Percentiles rank a stretch among this genome's conserved stretches.
Conservation (phyloP, 53 echinoderm and acorn worm species). For the Arbacia lixula region DNA sequence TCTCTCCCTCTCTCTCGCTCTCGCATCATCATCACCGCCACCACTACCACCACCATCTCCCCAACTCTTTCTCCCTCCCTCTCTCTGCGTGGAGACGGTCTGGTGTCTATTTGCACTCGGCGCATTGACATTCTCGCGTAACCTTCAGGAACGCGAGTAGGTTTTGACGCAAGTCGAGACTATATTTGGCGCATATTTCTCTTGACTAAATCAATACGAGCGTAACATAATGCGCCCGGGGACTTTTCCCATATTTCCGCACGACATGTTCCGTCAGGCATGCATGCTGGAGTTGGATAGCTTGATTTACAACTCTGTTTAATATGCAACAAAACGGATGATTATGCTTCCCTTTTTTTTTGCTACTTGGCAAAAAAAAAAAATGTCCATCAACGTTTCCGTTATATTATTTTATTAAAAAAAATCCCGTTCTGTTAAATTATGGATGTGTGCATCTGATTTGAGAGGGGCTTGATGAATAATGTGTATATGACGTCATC, state of each 20-base stretch:
- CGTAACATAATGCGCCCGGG: conserved; percentile 19
- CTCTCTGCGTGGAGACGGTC: not conserved
- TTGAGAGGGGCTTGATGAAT: too few relatives aligned
- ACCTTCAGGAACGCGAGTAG: conserved; percentile 16
- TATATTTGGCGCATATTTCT: conserved; percentile 36
- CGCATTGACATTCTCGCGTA: too few relatives aligned
- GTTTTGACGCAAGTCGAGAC: conserved; percentile 31
- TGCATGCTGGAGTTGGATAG: too few relatives aligned
- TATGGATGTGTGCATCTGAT: too few relatives aligned
- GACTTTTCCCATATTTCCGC: not conserved
- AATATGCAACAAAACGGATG: too few relatives aligned
- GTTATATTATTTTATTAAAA: too few relatives aligned
- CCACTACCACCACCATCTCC: not conserved
- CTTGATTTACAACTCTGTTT: too few relatives aligned
- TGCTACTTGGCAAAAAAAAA: too few relatives aligned
- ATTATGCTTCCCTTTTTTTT: too few relatives aligned
- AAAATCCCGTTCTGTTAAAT: too few relatives aligned
- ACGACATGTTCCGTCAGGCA: not conserved
- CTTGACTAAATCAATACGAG: conserved; percentile 19
- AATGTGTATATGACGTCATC: too few relatives aligned
- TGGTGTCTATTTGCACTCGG: conserved; percentile 25
- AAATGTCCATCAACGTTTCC: too few relatives aligned
- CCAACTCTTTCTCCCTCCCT: conserved; percentile 1
- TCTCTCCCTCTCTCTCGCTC: not conserved
- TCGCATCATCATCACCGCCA: conserved; percentile 7